These are phyloP conservation scores for Neosilurus hyrtlii DNA, from an alignment of 2,797 vertebrate genomes.

Conservation along the genomic window DNA sequence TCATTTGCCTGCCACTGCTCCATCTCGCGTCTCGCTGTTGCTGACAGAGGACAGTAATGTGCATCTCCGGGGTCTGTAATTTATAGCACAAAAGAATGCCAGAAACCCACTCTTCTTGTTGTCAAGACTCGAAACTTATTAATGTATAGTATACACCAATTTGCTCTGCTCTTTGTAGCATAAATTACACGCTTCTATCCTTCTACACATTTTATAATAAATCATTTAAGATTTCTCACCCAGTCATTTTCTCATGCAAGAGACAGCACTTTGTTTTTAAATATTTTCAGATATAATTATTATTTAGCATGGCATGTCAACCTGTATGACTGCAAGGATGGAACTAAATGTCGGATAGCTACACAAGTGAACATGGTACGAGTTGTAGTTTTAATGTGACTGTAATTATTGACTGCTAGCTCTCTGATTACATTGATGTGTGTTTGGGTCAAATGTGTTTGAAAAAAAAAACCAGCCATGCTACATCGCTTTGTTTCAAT, in stretches of 20 bases:
- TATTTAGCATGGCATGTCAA: not conserved
- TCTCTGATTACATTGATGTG: not conserved
- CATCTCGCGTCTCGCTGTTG: conserved; percentile 27
- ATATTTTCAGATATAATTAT: not conserved
- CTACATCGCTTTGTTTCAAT: no score
- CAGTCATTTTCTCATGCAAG: not conserved
- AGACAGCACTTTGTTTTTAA: not conserved
- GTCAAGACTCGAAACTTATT: conserved; percentile 8
- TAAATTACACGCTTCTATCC: not conserved
- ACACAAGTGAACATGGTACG: not conserved
- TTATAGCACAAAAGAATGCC: conserved; percentile 14
- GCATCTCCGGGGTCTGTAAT: conserved; percentile 15
- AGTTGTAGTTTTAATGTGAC: not conserved
- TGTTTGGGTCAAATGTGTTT: not conserved
- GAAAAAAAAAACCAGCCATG: not conserved
- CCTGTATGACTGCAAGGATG: not conserved
- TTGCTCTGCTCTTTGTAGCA: conserved; percentile 10
- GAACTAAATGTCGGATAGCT: not conserved
- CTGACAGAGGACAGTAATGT: conserved; percentile 19
- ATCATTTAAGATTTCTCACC: not conserved
- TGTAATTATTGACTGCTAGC: not conserved
- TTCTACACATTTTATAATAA: not conserved
- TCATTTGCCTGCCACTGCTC: conserved; percentile 30
- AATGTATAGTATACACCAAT: conserved; percentile 4
- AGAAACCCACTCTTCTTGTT: conserved; percentile 4